A percentile compares a stretch with the other conserved stretches of the same genome.
These are phyloP conservation scores for Melanotaenia parkinsoni DNA, from an alignment of 2,797 vertebrate species.

Conservation along the genomic window DNA sequence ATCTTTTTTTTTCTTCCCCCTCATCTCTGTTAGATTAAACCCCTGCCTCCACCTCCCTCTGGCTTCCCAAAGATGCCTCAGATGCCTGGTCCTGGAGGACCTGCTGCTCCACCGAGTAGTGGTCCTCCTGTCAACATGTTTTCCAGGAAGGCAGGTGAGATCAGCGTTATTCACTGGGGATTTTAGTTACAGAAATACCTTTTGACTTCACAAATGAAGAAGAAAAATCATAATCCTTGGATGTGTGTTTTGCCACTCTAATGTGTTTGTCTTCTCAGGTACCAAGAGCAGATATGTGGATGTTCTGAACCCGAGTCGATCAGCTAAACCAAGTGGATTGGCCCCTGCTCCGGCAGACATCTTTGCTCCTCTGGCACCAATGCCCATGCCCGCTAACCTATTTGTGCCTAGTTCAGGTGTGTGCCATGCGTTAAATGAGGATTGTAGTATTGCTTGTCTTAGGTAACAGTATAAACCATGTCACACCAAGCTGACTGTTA, in stretches of 20 bases:
- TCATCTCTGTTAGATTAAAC: slow-evolving; percentile 84
- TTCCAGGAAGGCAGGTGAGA: slow-evolving; percentile 94
- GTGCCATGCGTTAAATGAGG: slow-evolving; percentile 1
- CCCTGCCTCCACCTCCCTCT: slow-evolving; percentile 90
- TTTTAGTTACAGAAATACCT: neutral
- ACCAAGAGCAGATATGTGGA: slow-evolving; percentile 92
- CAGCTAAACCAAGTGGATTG: slow-evolving; percentile 74
- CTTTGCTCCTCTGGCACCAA: slow-evolving; percentile 93
- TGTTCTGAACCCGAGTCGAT: slow-evolving; percentile 88
- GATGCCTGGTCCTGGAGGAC: slow-evolving; percentile 70
- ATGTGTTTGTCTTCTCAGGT: slow-evolving; percentile 66
- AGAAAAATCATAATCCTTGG: neutral
- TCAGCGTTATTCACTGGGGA: neutral
- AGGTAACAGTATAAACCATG: neutral
- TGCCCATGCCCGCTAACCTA: slow-evolving; percentile 90
- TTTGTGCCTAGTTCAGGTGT: slow-evolving; percentile 84
- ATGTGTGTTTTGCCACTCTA: neutral
- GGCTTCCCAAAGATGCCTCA: slow-evolving; percentile 85
- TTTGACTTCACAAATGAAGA: slow-evolving; percentile 3
- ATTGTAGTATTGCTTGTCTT: neutral
- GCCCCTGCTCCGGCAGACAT: slow-evolving; percentile 86
- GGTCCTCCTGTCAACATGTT: slow-evolving; percentile 91
- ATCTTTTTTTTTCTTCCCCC: neutral
- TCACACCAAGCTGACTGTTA: neutral
- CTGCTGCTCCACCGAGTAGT: slow-evolving; percentile 68